These are phyloP conservation scores for Agrypnia vestita DNA, from an alignment of 1,140 invertebrate genomes.

Conservation along the genomic window DNA sequence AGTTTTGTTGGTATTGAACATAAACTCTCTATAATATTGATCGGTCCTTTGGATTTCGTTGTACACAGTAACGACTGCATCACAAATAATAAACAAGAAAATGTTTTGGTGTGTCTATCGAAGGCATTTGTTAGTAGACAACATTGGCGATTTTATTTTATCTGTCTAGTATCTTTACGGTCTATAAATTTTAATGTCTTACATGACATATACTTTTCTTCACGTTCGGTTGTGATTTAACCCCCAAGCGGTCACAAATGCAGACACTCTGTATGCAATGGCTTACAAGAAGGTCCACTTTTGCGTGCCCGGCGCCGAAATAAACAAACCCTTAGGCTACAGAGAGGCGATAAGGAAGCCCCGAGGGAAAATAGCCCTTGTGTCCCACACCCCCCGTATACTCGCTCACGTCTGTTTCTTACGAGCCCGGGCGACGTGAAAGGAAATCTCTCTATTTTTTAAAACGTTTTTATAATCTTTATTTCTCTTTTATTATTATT, in stretches of 20 bases:
- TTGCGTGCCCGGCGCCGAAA: conserved; percentile 29
- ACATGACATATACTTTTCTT: conserved; percentile 7
- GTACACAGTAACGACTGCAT: too few species aligned
- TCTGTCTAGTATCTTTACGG: conserved; percentile 20
- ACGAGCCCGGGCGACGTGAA: neutral
- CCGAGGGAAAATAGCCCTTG: conserved; percentile 13
- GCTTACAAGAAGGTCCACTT: conserved; percentile 12
- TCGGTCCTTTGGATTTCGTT: too few species aligned
- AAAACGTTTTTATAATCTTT: too few species aligned
- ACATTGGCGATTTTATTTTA: neutral
- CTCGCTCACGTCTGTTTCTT: conserved; percentile 14
- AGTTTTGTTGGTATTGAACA: too few species aligned
- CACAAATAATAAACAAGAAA: too few species aligned
- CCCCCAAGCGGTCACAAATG: conserved; percentile 35
- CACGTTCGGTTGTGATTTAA: conserved; percentile 28
- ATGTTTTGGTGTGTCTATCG: too few species aligned
- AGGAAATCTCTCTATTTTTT: neutral
- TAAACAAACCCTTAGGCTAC: conserved; percentile 14
- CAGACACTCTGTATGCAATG: conserved; percentile 32
- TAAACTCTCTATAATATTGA: too few species aligned
- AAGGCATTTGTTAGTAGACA: too few species aligned
- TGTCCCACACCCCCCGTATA: neutral
- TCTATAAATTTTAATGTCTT: conserved; percentile 29
- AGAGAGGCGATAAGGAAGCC: conserved; percentile 14
- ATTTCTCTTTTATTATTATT: too few species aligned